Base-by-base conservation (phyloP, 1,140 invertebrate genomes). In the Lepidostoma basale region DNA sequence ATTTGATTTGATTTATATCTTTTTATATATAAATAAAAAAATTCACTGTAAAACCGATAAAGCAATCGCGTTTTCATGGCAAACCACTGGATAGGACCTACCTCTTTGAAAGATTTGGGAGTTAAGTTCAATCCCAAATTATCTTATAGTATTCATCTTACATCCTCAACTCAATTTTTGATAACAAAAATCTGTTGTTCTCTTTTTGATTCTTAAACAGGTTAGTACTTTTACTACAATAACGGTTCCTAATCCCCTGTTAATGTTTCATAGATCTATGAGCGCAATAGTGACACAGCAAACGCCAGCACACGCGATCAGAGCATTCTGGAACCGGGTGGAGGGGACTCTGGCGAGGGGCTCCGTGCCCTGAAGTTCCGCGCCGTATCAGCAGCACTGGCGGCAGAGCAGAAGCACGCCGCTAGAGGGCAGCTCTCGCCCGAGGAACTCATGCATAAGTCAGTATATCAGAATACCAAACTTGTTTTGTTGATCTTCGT, bases 391-490 rank as follows among this genome's bases (percentile, higher is more conserved):
- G 70, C 70, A 4, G 67, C 52, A 9, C 12, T 44, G 14, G 67
- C 70, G 22, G 67, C 67, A 6, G 70, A 73, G 44, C 67, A 73
- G 47, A 66, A 47, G 44, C 67, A 69, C 36, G 63, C 67, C 6
- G 58, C 58, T 23, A 40, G 67, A 10, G 58, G 67, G 3, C 67
- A 73, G 42, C 33, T 67, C 14, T 18, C 62, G 20, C 67, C 67
- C 1, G 70, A 69, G 60, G 70, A 73, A 8, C 49, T 73, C 20
- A 67, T 63, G 40, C 70, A 73, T 40, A 73, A 69, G 70, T 73
- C 26, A 39, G 30, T 60, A 1, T 52, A 33, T 33, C 30, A 33
- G n/a, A n/a, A n/a, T n/a, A n/a, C n/a, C n/a, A n/a, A n/a, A n/a
- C n/a, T n/a, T n/a, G n/a, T n/a, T n/a, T n/a, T n/a, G n/a, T n/a